phyloP scores from a whole-genome alignment of 2,797 vertebrate genomes.

The Ara ararauna region DNA sequence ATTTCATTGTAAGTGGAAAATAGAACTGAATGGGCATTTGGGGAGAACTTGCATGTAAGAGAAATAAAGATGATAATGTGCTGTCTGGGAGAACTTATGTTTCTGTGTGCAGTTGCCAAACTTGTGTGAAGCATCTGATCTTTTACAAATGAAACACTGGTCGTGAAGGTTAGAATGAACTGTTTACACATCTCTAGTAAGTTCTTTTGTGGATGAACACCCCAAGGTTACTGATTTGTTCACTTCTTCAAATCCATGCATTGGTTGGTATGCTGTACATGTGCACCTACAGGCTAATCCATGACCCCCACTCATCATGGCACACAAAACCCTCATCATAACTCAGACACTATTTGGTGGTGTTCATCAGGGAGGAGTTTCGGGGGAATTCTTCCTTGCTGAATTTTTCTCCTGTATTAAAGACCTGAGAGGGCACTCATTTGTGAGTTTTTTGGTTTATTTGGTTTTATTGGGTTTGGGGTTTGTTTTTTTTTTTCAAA shows the following conservation, averaged over 20 bases:
- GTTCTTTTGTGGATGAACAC: constrained; percentile 68
- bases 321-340: background rate
- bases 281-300: background rate
- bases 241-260: background rate
- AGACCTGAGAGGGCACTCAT: background rate
- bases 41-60: background rate
- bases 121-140: constrained; percentile 75
- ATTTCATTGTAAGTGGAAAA: constrained; percentile 93
- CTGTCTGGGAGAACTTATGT: constrained; percentile 64
- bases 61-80: constrained; percentile 55
- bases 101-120: constrained; percentile 64
- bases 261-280: background rate
- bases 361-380: background rate
- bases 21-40: background rate
- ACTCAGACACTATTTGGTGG: background rate
- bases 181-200: constrained; percentile 66
- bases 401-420: background rate
- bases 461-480: background rate
- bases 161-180: constrained; percentile 50
- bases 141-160: constrained; percentile 74
- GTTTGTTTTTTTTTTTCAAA: background rate
- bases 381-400: background rate
- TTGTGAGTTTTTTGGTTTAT: background rate
- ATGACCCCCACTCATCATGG: background rate
- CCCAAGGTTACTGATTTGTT: constrained; percentile 59